phyloP scores from a whole-genome alignment of 2,797 vertebrate species.

The Sardinella longiceps region DNA sequence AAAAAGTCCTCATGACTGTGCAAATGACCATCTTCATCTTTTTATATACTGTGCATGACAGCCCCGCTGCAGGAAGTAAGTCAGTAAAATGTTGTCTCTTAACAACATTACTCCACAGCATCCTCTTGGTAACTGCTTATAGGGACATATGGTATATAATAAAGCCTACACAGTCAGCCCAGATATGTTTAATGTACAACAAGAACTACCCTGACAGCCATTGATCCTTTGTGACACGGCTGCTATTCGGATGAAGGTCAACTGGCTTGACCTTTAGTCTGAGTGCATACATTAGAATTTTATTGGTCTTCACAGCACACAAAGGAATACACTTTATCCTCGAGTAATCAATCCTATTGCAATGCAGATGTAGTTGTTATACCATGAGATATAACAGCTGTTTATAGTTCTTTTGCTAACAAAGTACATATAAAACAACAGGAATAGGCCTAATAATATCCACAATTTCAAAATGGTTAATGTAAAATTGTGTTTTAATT shows the following conservation, averaged over 20 bases:
- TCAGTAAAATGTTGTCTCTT: background rate
- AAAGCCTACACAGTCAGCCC: conserved; percentile 10
- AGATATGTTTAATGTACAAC: conserved; percentile 19
- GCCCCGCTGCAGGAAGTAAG: background rate
- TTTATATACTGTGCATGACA: background rate
- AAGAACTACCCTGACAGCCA: background rate
- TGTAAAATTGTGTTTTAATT: background rate
- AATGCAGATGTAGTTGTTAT: background rate
- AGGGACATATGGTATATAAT: background rate
- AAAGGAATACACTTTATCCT: conserved; percentile 33
- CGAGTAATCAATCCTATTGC: conserved; percentile 43
- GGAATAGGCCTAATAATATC: background rate
- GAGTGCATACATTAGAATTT: conserved; percentile 31
- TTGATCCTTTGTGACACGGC: conserved; percentile 36
- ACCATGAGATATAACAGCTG: background rate
- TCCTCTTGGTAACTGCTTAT: conserved; percentile 2
- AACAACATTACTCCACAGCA: background rate
- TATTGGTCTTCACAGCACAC: conserved; percentile 42
- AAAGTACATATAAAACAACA: background rate
- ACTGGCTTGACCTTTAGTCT: conserved; percentile 38
- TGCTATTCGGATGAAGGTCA: conserved; percentile 46
- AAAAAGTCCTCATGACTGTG: conserved; percentile 16
- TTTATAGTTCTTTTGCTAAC: background rate
- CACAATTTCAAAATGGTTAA: background rate
- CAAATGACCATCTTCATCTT: conserved; percentile 4